Evolutionary conservation across 2,888 invertebrate species (phyloP).

Genomic region (Tipula confusa): DNA sequence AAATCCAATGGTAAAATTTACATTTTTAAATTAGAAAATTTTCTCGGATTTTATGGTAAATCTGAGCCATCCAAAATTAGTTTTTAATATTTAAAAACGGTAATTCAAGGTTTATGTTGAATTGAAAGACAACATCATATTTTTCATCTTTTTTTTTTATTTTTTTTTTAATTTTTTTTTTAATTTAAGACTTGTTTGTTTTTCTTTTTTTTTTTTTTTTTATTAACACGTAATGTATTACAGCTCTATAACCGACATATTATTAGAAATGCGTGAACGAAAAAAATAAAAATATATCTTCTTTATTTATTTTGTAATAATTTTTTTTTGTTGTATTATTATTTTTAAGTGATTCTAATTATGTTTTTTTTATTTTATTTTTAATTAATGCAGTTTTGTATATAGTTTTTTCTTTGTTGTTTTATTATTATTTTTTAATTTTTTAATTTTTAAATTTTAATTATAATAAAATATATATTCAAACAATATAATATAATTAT

Average conservation of each 20-base stretch:
- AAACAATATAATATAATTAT: conserved; percentile 28
- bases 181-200: conserved; percentile 3
- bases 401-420: not conserved
- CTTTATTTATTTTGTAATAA: conserved; percentile 12
- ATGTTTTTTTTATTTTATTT: not conserved
- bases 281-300: conserved; percentile 27
- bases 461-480: conserved; percentile 31
- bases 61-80: too few species aligned
- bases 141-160: conserved; percentile 21
- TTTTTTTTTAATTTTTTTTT: not conserved
- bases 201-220: conserved; percentile 26
- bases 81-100: too few species aligned
- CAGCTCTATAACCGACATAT: conserved; percentile 33
- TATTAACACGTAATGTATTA: conserved; percentile 34
- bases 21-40: too few species aligned
- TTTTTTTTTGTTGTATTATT: not conserved
- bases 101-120: not conserved
- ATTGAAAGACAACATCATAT: not conserved
- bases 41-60: too few species aligned
- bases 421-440: not conserved
- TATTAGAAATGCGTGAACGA: conserved; percentile 33
- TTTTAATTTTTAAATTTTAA: conserved; percentile 28
- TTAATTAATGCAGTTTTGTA: not conserved
- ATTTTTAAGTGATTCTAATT: conserved; percentile 14
- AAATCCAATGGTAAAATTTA: too few species aligned